phyloP scores from a whole-genome alignment of 1,140 invertebrate genomes.

The Micrasema longulum region DNA sequence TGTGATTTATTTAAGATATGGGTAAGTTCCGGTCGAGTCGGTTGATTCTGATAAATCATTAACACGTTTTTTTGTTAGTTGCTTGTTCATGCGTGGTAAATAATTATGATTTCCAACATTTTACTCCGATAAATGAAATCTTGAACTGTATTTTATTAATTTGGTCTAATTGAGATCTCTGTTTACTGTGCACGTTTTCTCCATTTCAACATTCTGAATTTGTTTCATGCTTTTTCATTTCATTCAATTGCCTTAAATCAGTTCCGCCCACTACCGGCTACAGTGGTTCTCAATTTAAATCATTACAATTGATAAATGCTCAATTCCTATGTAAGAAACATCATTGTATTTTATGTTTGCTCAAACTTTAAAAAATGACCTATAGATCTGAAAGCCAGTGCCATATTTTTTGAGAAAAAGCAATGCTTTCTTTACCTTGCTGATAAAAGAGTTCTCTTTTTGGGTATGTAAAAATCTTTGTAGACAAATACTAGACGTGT shows the following conservation, averaged over 20 bases:
- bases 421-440: no score
- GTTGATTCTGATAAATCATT: not conserved
- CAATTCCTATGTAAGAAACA: no score
- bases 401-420: no score
- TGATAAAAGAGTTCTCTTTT: no score
- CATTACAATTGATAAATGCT: no score
- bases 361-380: no score
- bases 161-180: not conserved
- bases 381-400: no score
- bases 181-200: not conserved
- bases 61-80: not conserved
- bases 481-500: no score
- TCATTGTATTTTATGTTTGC: no score
- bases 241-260: conserved; percentile 13
- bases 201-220: conserved; percentile 22
- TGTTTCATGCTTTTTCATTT: conserved; percentile 9
- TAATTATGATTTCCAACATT: conserved; percentile 8
- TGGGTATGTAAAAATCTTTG: no score
- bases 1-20: conserved; percentile 31
- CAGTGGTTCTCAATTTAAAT: conserved; percentile 15
- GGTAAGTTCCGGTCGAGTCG: conserved; percentile 5
- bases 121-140: not conserved
- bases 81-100: conserved; percentile 2
- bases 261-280: conserved; percentile 4
- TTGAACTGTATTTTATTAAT: not conserved